Evolutionary conservation across 2,888 invertebrate species (phyloP), one percentile per base, ranked within the genome.

Genomic region (Zhuqinia jingwanae): DNA sequence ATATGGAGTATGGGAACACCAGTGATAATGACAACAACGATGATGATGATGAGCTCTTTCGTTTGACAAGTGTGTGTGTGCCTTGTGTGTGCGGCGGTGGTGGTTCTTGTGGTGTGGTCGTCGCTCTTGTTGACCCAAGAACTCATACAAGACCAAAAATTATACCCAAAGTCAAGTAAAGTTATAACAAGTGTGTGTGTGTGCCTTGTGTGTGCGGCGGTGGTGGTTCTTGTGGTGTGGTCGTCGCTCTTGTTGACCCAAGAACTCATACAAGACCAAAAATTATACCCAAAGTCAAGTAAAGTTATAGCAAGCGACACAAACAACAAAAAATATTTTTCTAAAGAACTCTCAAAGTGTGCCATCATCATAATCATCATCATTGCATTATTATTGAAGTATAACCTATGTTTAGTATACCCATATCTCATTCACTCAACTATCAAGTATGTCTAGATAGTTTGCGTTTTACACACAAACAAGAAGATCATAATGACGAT

Each of bases 1-100:
- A 58, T 17, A 77, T 27, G 42, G 20, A 17, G 27, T 27, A 75
- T 50, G 53, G 50, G 75, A 58, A 77, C 58, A 42, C 56, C 20
- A 27, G 36, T 58, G 36, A 58, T 77, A 77, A 77, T 77, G 76
- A 36, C 36, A 47, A n/a, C 17, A 13, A 47, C 17, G 13, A 22
- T 20, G 22, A 53, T 25, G 11, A 65, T 78, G 65, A 79, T 79
- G 65, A 79, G 65, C 65, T 78, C 8, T 36, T 27, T 73, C 73
- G n/a, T 73, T 73, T 70, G 70, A 70, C 70, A 70, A 70, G 70
- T 47, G 70, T 22, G 45, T 70, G 45, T 36, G 36, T n/a, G n/a
- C n/a, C n/a, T n/a, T n/a, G n/a, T n/a, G n/a, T n/a, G n/a, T n/a
- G 20, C 15, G n/a, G 27, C 22, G 58, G 11, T n/a, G 45, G 50